These are phyloP conservation scores for Notarius lentiginosus DNA, from an alignment of 2,113 vertebrate species.

Conservation along the genomic window DNA sequence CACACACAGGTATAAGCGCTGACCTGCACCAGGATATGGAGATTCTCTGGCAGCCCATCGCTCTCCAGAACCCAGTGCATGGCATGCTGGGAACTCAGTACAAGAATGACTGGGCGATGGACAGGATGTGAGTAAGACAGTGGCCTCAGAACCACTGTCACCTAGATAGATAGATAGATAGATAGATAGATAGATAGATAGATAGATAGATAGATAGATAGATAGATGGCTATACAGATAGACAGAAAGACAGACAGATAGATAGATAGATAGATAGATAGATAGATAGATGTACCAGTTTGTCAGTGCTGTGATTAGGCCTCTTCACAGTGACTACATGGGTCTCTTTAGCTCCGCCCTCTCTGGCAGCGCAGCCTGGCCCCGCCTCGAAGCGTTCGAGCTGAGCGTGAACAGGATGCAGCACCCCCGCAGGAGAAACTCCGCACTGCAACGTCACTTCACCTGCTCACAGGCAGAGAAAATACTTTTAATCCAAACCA, in stretches of 20 bases:
- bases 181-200: neutral
- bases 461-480: constrained; percentile 49
- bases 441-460: constrained; percentile 55
- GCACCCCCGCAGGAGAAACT: constrained; percentile 47
- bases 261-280: neutral
- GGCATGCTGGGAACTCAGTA: constrained; percentile 68
- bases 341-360: constrained; percentile 68
- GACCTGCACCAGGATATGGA: constrained; percentile 69
- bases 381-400: constrained; percentile 70
- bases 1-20: constrained; percentile 22
- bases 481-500: constrained; percentile 3
- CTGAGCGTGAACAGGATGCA: constrained; percentile 69
- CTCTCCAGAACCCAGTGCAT: constrained; percentile 68
- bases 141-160: constrained; percentile 68
- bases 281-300: constrained; percentile 50
- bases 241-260: neutral
- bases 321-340: constrained; percentile 69
- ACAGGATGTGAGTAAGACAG: constrained; percentile 50
- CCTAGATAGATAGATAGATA: constrained; percentile 52
- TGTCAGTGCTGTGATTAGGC: constrained; percentile 47
- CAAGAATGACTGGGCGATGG: constrained; percentile 60
- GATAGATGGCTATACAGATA: neutral
- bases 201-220: neutral
- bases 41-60: constrained; percentile 55
- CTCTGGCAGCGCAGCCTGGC: constrained; percentile 69